Base-by-base conservation (phyloP, 1,140 invertebrate genomes). In the Sminthurinus signatus region DNA sequence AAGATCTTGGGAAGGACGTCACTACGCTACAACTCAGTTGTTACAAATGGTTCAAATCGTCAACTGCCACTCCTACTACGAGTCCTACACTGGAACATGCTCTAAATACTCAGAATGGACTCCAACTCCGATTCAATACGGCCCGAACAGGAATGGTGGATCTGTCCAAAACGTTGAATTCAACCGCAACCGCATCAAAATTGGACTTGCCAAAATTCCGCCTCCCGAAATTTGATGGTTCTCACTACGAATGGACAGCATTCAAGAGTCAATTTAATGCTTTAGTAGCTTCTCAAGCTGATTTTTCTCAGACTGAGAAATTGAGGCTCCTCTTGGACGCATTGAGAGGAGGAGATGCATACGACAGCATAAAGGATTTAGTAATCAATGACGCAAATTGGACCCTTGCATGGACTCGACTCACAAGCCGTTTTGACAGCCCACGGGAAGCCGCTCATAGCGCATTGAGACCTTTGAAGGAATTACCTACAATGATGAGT, bases 401-500 rank as follows among this genome's bases (percentile, higher is more conserved):
- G 59, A 1, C 1, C 0, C 1, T 57, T 17, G 55, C 15, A 5
- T 57, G 55, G 55, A 25, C 25, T 17, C 29, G 55, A 1, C 1
- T 57, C 17, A 19, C 31, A 8, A 21, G 8, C 21, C 2, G 55
- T 1, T 57, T 39, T 25, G 55, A 57, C 21, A 17, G 10, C 8
- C 32, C 55, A 8, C 27, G 55, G 21, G 55, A 57, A 42, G 15
- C 32, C 1, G 39, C 39, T 44, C 10, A 43, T 17, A 2, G 1
- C 14, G 25, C 31, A 28, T 17, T 59, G 23, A 14, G 4, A 48
- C 55, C 55, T 3, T 39, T 57, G 25, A 19, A 46, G 15, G 58
- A 60, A 5, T 19, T 60, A 0, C 58, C 58, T n/a, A 2, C 58
- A 1, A 8, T 60, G 1, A 60, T 60, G 58, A 42, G 31, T 1